A percentile compares a stretch with the other conserved stretches of the same genome.
Conservation (phyloP, 2,113 vertebrate species). For the Leptosomus discolor region DNA sequence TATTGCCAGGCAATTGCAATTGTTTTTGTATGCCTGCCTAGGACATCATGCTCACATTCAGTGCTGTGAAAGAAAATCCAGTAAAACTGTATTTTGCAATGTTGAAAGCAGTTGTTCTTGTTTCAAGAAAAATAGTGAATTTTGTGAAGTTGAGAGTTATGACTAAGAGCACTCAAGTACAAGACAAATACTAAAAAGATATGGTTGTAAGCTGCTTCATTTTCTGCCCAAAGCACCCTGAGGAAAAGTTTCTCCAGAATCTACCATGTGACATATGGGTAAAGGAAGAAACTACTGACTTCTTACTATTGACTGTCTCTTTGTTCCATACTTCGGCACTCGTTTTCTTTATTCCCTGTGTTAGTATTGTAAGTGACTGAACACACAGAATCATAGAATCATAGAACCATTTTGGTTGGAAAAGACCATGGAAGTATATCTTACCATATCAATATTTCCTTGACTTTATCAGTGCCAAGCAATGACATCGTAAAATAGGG, state of each 20-base stretch:
- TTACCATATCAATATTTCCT: background rate
- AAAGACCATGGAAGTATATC: background rate
- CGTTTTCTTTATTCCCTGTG: background rate
- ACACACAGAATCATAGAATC: no score
- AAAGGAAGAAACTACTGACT: background rate
- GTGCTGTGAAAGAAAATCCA: background rate
- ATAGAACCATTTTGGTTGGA: no score
- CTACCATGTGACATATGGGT: background rate
- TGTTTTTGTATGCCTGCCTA: background rate
- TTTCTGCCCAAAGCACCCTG: background rate
- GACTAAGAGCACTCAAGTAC: background rate
- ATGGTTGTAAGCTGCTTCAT: background rate
- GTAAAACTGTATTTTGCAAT: background rate
- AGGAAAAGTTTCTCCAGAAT: background rate
- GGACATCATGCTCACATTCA: background rate
- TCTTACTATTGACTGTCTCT: background rate
- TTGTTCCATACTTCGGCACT: background rate
- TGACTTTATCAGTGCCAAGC: background rate
- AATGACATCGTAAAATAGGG: background rate
- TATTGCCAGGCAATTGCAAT: background rate
- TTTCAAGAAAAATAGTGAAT: background rate
- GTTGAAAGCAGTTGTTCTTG: background rate
- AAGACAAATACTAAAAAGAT: background rate
- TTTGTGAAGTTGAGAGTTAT: background rate
- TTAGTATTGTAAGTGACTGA: background rate